phyloP scores from a whole-genome alignment of 1,140 invertebrate genomes.

The Condylostylus longicornis region DNA sequence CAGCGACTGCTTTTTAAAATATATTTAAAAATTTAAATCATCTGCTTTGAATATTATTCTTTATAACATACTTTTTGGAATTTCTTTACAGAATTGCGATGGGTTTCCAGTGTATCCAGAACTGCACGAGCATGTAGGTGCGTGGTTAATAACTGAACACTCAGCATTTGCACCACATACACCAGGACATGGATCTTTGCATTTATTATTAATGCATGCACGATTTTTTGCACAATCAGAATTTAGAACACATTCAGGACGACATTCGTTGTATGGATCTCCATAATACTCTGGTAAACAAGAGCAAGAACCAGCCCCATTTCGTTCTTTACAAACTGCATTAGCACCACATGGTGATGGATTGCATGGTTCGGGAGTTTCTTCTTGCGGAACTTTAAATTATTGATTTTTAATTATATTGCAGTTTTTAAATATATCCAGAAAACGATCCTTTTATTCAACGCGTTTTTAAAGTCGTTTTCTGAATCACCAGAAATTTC shows the following conservation, averaged over 20 bases:
- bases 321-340: slow-evolving; percentile 59
- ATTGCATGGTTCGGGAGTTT: slow-evolving; percentile 43
- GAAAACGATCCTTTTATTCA: too few relatives aligned
- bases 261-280: slow-evolving; percentile 57
- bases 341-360: slow-evolving; percentile 67
- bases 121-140: slow-evolving; percentile 56
- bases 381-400: slow-evolving; percentile 34
- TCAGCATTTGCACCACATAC: slow-evolving; percentile 58
- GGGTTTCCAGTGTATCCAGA: slow-evolving; percentile 57
- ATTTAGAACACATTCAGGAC: slow-evolving; percentile 56
- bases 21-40: slow-evolving; percentile 11
- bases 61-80: slow-evolving; percentile 38
- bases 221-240: slow-evolving; percentile 49
- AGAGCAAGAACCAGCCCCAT: slow-evolving; percentile 55
- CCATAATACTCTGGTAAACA: slow-evolving; percentile 57
- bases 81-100: slow-evolving; percentile 42
- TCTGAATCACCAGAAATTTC: too few relatives aligned
- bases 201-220: slow-evolving; percentile 53
- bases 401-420: slow-evolving; percentile 1
- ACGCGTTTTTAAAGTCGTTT: too few relatives aligned
- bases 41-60: background rate
- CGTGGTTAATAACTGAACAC: slow-evolving; percentile 57
- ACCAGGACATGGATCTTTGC: slow-evolving; percentile 52
- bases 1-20: slow-evolving; percentile 15
- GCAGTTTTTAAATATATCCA: too few relatives aligned